These are phyloP conservation scores for Cephus spinipes DNA, from an alignment of 2,888 invertebrate species.

Conservation along the genomic window DNA sequence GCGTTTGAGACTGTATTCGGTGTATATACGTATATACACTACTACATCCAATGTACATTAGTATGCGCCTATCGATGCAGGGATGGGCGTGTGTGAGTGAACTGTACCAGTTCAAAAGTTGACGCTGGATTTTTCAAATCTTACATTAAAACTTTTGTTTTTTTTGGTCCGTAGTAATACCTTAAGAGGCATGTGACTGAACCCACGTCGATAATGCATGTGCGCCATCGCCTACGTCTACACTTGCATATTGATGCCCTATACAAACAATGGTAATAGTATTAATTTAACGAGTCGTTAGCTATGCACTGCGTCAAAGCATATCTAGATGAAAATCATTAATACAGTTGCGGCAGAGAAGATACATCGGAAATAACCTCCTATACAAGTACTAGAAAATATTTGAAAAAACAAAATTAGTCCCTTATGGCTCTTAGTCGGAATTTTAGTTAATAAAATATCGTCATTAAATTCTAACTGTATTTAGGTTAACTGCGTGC, in stretches of 20 bases:
- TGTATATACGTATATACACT: too few relatives aligned
- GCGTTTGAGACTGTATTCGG: too few relatives aligned
- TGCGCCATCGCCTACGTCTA: background rate
- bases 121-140: too few relatives aligned
- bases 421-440: background rate
- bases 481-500: background rate
- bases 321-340: background rate
- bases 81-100: too few relatives aligned
- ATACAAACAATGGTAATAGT: background rate
- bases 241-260: background rate
- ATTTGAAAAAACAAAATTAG: background rate
- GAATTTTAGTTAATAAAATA: background rate
- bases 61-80: too few relatives aligned
- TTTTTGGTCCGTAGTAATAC: too few relatives aligned
- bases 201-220: background rate
- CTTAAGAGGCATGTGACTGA: background rate
- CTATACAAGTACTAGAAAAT: background rate
- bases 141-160: too few relatives aligned
- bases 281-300: constrained; percentile 4
- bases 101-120: too few relatives aligned
- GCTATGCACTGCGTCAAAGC: background rate
- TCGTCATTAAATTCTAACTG: background rate
- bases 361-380: background rate
- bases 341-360: background rate
- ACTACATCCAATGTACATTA: too few relatives aligned